Evolutionary conservation across 2,113 vertebrate genomes (phyloP), one percentile per base, ranked within the genome.

Genomic region (Sorex araneus): DNA sequence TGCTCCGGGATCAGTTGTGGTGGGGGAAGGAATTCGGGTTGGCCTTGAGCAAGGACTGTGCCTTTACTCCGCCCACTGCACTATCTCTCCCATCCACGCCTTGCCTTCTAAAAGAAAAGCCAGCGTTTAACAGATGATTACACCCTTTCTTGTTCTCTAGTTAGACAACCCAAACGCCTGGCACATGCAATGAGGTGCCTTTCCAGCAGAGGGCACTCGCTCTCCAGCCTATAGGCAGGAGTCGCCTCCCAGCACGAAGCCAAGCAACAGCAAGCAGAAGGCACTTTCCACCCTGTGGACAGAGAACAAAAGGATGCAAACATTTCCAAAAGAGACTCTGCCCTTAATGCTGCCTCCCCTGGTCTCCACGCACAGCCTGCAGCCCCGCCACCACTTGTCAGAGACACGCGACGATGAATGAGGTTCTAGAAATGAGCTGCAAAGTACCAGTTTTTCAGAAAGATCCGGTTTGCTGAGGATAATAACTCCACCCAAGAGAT

Each of bases 121-220:
- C n/a, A 47, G 23, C 80, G 16, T 4, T 21, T 15, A n/a, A 23
- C 28, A 28, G 36, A 23, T 13, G 15, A 25, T 23, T 45, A 54
- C 80, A 79, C 77, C 43, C 15, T 63, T 73, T 27, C 40, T 40
- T 32, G 74, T 74, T 91, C 63, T 89, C 18, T 80, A 11, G 64
- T 2, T 28, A 90, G 8, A 25, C 63, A 28, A 23, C 63, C 16
- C 50, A 54, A 18, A 40, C 7, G 3, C 40, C 57, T 82, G 82
- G 83, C 63, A 43, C 40, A 36, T 92, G 91, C 84, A 74, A 75
- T 80, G 64, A 69, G 18, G 10, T 3, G 1, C 25, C 21, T 81
- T 11, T 80, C 94, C 96, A 91, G 71, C 63, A 90, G 96, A 92
- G 96, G 95, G 92, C 94, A 50, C 89, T 91, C 40, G 7, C 73